These are phyloP conservation scores for Ophion ellenae DNA, from an alignment of 2,888 invertebrate genomes.

Conservation along the genomic window DNA sequence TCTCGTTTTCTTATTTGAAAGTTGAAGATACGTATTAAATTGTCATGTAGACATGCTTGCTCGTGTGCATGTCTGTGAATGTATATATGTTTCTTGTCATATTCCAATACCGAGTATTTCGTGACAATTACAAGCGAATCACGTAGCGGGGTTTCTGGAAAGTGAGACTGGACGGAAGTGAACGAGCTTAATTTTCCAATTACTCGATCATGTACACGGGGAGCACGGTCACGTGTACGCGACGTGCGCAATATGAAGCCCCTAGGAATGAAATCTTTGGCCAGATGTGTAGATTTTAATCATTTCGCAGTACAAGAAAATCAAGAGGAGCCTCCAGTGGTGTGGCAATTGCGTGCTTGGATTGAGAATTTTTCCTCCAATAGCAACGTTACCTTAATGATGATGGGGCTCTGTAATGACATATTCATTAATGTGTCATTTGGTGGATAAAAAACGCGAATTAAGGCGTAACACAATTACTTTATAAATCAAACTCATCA, in stretches of 20 bases:
- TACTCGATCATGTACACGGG: neutral
- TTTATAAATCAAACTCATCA: neutral
- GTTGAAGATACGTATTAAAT: conserved; percentile 9
- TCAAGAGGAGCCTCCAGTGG: neutral
- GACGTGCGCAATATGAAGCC: neutral
- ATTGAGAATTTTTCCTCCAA: neutral
- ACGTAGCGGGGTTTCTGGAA: conserved; percentile 1
- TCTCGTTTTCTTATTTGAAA: conserved; percentile 11
- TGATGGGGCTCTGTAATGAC: neutral
- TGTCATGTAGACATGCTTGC: neutral
- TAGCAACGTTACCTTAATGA: neutral
- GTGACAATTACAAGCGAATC: neutral
- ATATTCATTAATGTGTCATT: no score
- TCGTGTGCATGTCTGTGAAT: no score
- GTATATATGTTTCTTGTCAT: neutral
- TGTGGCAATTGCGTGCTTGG: neutral
- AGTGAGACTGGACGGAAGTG: neutral
- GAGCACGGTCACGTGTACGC: neutral
- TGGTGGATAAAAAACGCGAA: neutral
- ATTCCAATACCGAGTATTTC: conserved; percentile 3
- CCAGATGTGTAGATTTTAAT: neutral
- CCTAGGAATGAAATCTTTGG: neutral
- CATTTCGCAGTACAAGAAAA: neutral
- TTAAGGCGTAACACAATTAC: neutral
- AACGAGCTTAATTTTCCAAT: conserved; percentile 9